Evolutionary conservation across 2,888 invertebrate species (phyloP).

Genomic region (Cabera pusaria): DNA sequence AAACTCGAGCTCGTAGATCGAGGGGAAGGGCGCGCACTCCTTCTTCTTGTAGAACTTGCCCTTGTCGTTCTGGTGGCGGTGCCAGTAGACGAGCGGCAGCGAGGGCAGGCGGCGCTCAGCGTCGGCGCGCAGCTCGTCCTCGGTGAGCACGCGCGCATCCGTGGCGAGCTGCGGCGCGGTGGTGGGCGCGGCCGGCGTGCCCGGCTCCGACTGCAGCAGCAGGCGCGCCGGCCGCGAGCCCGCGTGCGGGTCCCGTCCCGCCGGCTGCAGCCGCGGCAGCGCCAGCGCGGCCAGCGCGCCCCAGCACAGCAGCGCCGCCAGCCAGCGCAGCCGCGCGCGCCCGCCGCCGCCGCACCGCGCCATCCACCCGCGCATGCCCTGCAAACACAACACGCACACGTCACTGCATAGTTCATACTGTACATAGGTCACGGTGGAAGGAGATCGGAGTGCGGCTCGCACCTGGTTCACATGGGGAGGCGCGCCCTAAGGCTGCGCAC

Average conservation of each 20-base stretch:
- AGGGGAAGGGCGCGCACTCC: conserved; percentile 93
- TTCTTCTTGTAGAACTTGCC: conserved; percentile 85
- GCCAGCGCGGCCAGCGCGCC: conserved; percentile 60
- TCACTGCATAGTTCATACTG: too few relatives aligned
- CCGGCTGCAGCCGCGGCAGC: conserved; percentile 55
- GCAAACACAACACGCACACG: conserved; percentile 34
- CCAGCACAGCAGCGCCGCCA: conserved; percentile 70
- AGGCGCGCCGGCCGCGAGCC: conserved; percentile 44
- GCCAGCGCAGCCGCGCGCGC: conserved; percentile 64
- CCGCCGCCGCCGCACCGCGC: conserved; percentile 49
- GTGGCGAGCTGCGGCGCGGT: conserved; percentile 43
- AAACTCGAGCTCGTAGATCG: conserved; percentile 95
- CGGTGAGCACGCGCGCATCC: conserved; percentile 76
- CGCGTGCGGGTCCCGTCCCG: conserved; percentile 38
- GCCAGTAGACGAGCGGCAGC: conserved; percentile 93
- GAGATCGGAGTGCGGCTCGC: too few relatives aligned
- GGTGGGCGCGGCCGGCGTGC: conserved; percentile 32
- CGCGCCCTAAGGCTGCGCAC: too few relatives aligned
- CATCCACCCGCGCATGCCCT: conserved; percentile 71
- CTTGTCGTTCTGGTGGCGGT: conserved; percentile 91
- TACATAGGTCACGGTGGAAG: too few relatives aligned
- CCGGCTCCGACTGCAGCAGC: conserved; percentile 53
- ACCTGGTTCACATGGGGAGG: neutral
- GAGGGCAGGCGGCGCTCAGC: conserved; percentile 92
- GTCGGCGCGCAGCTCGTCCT: conserved; percentile 90